A percentile compares a stretch with the other conserved stretches of the same genome.
phyloP scores from a whole-genome alignment of 2,797 vertebrate genomes.

The Karalla daura region DNA sequence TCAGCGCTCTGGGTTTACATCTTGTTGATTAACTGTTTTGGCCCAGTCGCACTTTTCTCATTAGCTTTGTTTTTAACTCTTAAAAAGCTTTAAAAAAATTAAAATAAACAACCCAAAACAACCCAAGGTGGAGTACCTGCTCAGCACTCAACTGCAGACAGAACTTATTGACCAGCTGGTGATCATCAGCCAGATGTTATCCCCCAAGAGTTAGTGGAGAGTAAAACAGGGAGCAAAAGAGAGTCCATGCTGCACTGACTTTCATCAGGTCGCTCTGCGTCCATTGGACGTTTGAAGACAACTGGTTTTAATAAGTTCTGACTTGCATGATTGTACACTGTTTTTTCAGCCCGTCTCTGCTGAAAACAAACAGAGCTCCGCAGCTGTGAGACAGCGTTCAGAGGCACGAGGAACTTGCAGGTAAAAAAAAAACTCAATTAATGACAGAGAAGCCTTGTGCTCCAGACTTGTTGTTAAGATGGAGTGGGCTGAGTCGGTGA shows the following conservation, averaged over 20 bases:
- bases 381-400: too few species aligned
- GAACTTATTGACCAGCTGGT: neutral
- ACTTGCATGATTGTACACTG: too few species aligned
- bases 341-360: too few species aligned
- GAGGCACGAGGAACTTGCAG: too few species aligned
- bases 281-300: too few species aligned
- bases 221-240: neutral
- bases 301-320: too few species aligned
- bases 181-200: conserved; percentile 8
- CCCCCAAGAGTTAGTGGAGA: neutral
- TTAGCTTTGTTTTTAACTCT: neutral
- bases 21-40: neutral
- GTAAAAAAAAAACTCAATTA: too few species aligned
- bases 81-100: neutral
- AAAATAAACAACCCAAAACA: neutral
- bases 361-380: too few species aligned
- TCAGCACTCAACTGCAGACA: neutral
- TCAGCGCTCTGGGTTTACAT: neutral
- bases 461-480: too few species aligned
- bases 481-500: conserved; percentile 2
- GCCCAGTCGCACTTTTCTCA: neutral
- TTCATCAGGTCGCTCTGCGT: neutral
- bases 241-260: too few species aligned
- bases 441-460: neutral
- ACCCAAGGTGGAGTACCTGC: neutral